phyloP scores from a whole-genome alignment of 1,140 invertebrate genomes.

The Metaphire vulgaris region DNA sequence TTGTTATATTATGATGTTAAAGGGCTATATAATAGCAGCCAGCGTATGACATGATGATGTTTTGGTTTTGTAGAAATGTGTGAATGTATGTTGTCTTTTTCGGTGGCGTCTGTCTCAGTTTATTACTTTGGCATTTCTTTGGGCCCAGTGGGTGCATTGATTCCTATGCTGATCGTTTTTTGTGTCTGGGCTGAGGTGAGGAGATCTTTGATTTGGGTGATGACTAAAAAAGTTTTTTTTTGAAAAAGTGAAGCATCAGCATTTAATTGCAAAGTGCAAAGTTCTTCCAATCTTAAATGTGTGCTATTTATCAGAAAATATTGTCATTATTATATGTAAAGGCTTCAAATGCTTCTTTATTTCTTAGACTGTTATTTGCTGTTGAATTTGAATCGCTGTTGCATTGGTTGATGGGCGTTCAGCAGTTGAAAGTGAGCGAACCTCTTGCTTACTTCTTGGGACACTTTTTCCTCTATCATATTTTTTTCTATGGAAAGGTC shows the following conservation, averaged over 20 bases:
- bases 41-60: no score
- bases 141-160: background rate
- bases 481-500: constrained; percentile 81
- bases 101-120: background rate
- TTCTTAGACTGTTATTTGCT: constrained; percentile 38
- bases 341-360: background rate
- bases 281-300: no score
- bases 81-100: background rate
- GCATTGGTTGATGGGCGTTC: constrained; percentile 79
- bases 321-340: no score
- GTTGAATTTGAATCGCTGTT: constrained; percentile 56
- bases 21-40: no score
- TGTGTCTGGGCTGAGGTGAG: background rate
- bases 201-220: no score
- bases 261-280: no score
- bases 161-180: background rate
- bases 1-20: no score
- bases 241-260: no score
- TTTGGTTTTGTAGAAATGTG: no score
- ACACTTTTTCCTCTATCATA: constrained; percentile 85
- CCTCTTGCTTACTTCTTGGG: constrained; percentile 77
- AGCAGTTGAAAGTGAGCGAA: constrained; percentile 82
- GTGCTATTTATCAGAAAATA: no score
- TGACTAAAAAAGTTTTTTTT: no score
- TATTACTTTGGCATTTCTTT: background rate